Evolutionary conservation across 2,888 invertebrate species (phyloP), one percentile per base, ranked within the genome.

Genomic region (Lasioglossum figueresi): DNA sequence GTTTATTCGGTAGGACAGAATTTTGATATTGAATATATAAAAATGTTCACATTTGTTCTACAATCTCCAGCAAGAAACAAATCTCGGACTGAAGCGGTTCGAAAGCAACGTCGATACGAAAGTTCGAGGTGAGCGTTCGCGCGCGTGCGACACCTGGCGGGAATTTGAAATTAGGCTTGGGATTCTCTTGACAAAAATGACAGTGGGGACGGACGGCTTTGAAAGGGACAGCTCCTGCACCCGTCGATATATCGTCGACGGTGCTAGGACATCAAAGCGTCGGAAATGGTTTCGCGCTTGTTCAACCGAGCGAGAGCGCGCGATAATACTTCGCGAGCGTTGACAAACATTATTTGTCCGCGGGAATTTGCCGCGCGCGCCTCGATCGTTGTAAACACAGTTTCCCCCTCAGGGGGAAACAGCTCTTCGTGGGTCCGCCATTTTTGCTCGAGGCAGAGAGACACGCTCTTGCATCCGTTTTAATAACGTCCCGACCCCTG

Each of bases 241-340:
- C 27, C 43, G 73, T 74, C 66, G 79, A 82, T 79, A 56, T 68
- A 52, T n/a, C 52, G 52, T 79, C 73, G 40, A 40, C 40, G 31
- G n/a, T 23, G 27, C 34, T n/a, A 19, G 52, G 66, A 66, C 73
- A 56, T 74, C 82, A 82, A 79, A 66, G 73, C 79, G 73, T 79
- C 52, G 56, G 82, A 59, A 79, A 79, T 79, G 74, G 79, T 79
- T 82, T 79, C 56, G 79, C 73, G 73, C 73, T 73, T 40, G 72
- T 56, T 52, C 48, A 34, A 14, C 40, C 73, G 56, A 40, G 73
- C 66, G 68, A 45, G 27, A 73, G 40, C 73, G 19, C 68, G 79
- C 68, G 79, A 82, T 82, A 68, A 79, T 52, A 79, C 79, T 74
- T 70, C 74, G 68, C 34, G 23, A 52, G 34, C 43, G 52, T 70